A percentile compares a stretch with the other conserved stretches of the same genome.
Evolutionary conservation across 2,797 vertebrate species (phyloP).

Genomic region (Characodon lateralis): DNA sequence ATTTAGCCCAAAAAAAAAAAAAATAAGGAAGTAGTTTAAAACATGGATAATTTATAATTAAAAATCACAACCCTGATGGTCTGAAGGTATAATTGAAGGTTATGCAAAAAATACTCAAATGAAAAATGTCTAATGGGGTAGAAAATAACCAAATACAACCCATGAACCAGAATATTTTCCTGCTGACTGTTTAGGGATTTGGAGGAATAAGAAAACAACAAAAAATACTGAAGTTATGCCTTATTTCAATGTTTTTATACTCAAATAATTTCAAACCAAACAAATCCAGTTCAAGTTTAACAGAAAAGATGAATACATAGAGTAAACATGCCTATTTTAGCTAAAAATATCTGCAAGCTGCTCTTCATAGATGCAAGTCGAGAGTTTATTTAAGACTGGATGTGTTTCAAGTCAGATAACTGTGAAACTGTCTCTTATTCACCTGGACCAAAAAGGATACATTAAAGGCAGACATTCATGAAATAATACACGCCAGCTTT

Average conservation of each 20-base stretch:
- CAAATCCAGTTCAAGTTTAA: no score
- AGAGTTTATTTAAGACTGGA: no score
- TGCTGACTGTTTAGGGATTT: neutral
- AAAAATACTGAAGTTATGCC: neutral
- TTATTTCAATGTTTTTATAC: slow-evolving; percentile 2
- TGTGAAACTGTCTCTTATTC: no score
- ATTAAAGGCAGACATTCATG: no score
- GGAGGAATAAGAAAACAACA: neutral
- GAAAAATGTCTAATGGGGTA: neutral
- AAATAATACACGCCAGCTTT: no score
- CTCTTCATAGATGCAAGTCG: no score
- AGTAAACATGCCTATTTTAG: no score
- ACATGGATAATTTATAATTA: neutral
- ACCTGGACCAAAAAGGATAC: no score
- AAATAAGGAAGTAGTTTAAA: neutral
- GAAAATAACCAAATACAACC: neutral
- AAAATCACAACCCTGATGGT: neutral
- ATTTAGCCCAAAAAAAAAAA: neutral
- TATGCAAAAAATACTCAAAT: neutral
- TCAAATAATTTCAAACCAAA: no score
- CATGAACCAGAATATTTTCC: neutral
- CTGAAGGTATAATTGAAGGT: neutral
- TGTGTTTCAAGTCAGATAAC: no score
- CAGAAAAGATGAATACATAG: no score
- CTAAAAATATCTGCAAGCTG: no score